Evolutionary conservation across 2,797 vertebrate genomes (phyloP), one percentile per base, ranked within the genome.

Genomic region (Acipenser ruthenus): DNA sequence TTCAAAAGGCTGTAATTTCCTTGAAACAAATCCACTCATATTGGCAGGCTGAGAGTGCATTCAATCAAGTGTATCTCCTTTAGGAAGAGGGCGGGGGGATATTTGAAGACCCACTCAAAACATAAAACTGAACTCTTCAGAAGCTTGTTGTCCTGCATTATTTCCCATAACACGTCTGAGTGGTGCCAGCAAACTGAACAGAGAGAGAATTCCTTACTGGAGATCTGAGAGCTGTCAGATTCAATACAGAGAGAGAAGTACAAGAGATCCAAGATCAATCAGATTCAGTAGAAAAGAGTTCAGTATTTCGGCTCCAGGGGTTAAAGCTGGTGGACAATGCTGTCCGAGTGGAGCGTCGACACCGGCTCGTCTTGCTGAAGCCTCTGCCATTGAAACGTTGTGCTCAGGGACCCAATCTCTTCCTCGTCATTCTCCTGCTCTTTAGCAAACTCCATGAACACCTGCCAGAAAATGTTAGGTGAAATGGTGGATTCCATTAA

Each of bases 381-480:
- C 10, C 95, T 87, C 72, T 93, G 91, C 96, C 96, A 99, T 84
- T 95, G 95, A 74, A 99, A 92, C 0, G 92, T 93, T 4, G 92
- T 96, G 85, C 93, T 95, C 62, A 95, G 84, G 49, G 93, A 92
- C 15, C 93, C 93, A 6, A 93, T 83, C 64, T 85, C 90, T 0
- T 88, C 92, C 50, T 94, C 93, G 70, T 95, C 94, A 49, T 86
- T 93, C 76, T 99, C 94, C 80, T 99, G 96, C 78, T 98, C 93
- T 78, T 95, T 99, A 0, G 93, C 92, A 0, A 98, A 94, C 76
- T 98, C 95, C 85, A 99, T 89, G 65, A 99, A 98, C 70, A 99
- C 94, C 96, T 99, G 75, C 2, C 9, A 70, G 1, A 8, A 50
- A 63, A 9, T 10, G 6, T 13, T 6, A 52, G 52, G 62, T 18